Evolutionary conservation across 2,888 invertebrate species (phyloP).

Genomic region (Clostera curtula): DNA sequence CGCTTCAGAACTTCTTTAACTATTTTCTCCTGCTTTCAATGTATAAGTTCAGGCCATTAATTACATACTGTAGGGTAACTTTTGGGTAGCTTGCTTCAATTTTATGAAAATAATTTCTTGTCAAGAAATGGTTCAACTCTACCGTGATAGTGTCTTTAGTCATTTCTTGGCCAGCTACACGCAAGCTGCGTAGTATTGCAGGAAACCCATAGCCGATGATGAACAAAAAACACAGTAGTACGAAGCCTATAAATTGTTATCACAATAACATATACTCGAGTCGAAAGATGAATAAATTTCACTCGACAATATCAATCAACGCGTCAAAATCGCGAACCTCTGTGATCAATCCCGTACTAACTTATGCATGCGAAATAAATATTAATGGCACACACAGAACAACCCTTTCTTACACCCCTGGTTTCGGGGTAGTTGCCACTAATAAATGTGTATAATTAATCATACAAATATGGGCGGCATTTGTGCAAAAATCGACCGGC

Average conservation of each 20-base stretch:
- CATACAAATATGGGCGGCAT: conserved; percentile 47
- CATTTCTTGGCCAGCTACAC: too few species aligned
- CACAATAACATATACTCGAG: too few species aligned
- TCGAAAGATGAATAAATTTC: conserved; percentile 24
- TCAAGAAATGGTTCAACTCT: too few species aligned
- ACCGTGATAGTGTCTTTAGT: too few species aligned
- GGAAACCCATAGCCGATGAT: conserved; percentile 11
- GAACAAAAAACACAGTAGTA: conserved; percentile 6
- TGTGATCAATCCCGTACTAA: conserved; percentile 42
- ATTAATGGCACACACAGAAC: conserved; percentile 56
- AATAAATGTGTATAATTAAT: conserved; percentile 73
- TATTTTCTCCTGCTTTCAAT: too few species aligned
- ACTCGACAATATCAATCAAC: conserved; percentile 23
- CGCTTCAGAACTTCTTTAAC: too few species aligned
- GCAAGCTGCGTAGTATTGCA: too few species aligned
- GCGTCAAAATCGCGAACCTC: conserved; percentile 24
- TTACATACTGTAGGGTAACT: too few species aligned
- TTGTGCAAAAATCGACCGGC: conserved; percentile 2
- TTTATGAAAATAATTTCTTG: too few species aligned
- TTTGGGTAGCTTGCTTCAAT: too few species aligned
- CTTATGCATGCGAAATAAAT: conserved; percentile 63
- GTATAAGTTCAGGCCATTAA: too few species aligned
- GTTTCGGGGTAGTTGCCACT: conserved; percentile 55
- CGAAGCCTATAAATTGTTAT: too few species aligned
- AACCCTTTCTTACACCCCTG: conserved; percentile 57